A percentile compares a stretch with the other conserved stretches of the same genome.
Evolutionary conservation across 2,113 vertebrate genomes (phyloP).

Genomic region (Martes martes): DNA sequence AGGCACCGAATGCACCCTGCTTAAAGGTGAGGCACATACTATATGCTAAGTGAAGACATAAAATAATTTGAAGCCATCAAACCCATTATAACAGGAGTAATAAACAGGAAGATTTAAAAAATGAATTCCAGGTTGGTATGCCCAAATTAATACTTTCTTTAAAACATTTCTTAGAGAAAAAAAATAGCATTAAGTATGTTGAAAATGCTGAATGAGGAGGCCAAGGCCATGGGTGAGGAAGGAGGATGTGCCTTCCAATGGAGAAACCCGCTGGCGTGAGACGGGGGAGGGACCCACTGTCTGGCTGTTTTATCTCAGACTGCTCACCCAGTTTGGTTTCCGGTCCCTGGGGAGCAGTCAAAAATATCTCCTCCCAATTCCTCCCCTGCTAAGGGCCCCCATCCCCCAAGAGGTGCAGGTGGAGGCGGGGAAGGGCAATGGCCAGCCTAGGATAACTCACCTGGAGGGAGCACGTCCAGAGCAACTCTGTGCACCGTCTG

Average conservation of each 20-base stretch:
- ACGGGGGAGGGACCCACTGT: fast-evolving
- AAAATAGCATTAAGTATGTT: not conserved
- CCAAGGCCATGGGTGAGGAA: not conserved
- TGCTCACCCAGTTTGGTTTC: slow-evolving; percentile 33
- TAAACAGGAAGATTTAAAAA: not conserved
- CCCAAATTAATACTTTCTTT: not conserved
- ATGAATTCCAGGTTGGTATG: not conserved
- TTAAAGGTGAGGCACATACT: not conserved
- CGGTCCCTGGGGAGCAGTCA: not conserved
- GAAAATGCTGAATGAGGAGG: not conserved
- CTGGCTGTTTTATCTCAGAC: slow-evolving; percentile 25
- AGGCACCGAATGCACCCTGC: not conserved
- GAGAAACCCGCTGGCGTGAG: not conserved
- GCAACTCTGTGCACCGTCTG: slow-evolving; percentile 63
- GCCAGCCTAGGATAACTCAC: not conserved
- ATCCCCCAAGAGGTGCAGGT: not conserved
- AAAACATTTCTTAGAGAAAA: not conserved
- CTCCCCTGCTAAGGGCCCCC: not conserved
- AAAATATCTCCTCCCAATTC: not conserved
- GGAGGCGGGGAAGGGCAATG: not conserved
- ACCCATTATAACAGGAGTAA: not conserved
- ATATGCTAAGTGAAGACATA: not conserved
- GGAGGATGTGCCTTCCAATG: not conserved
- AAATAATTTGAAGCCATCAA: not conserved
- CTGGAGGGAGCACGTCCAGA: slow-evolving; percentile 70